Base-by-base conservation (phyloP, 2,797 vertebrate genomes). In the Pelodytes ibericus region DNA sequence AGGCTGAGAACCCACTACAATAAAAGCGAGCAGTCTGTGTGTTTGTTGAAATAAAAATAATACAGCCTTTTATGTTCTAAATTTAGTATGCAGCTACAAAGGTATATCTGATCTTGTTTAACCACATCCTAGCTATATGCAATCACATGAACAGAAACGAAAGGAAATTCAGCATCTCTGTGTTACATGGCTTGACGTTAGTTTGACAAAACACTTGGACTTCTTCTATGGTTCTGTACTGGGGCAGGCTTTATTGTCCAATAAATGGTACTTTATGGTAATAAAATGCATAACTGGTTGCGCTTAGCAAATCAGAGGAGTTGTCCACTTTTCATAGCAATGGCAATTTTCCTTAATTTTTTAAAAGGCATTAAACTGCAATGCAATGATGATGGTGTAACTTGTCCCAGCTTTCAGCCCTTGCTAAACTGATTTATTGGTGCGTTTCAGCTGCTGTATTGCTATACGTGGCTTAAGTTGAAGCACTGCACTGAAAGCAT, bases 321-420 rank as follows among this genome's bases (percentile, higher is more conserved):
- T 60, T 71, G 67, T 71, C 67, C 60, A 71, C 67, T 27, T 71
- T 51, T 39, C 36, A 61, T 20, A 25, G 59, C 61, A 71, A 63
- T 24, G 61, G 47, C 67, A 64, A 68, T 71, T 77, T 71, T 57
- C 67, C 67, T 65, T 77, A 77, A 77, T 77, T 71, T 77, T 71
- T 77, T 77, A 71, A 77, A 77, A 77, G 74, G 67, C 56, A 62
- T 77, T 77, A 63, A 71, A 71, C 67, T 70, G 59, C 58, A 29
- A 49, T 22, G 61, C 66, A 56, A 30, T 61, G 49, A 36, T 61
- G 64, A 75, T 51, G 65, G 30, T 39, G 22, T 49, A 49, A 39
- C 64, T 61, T 67, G 22, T 13, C 22, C 65, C 25, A 56, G 58
- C 27, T 60, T 60, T 60, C 18, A 60, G 27, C 31, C 58, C 16